Conservation (phyloP, 2,113 vertebrate genomes). For the Chascanopsetta lugubris region DNA sequence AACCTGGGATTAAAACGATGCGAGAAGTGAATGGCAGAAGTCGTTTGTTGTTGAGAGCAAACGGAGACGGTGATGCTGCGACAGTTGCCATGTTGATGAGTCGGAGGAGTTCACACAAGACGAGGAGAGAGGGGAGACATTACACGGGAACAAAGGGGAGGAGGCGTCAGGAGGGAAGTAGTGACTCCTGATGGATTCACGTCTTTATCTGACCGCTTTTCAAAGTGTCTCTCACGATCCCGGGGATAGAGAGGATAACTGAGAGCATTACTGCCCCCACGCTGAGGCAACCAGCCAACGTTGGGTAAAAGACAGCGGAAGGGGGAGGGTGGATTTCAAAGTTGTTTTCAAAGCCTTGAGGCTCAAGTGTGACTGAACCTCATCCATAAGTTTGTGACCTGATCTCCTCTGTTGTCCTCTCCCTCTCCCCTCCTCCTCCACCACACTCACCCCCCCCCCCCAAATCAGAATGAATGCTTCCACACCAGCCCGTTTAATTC, state of each 20-base stretch:
- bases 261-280: constrained; percentile 2
- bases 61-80: too few relatives aligned
- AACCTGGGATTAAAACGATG: too few relatives aligned
- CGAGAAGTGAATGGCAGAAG: too few relatives aligned
- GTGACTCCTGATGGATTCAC: neutral
- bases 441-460: constrained; percentile 13
- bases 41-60: too few relatives aligned
- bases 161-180: too few relatives aligned
- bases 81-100: constrained; percentile 31
- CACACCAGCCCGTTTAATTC: constrained; percentile 22
- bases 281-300: neutral
- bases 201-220: constrained; percentile 33
- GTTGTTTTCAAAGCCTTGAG: constrained; percentile 1
- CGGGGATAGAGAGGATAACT: constrained; percentile 25
- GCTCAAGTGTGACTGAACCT: constrained; percentile 16
- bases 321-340: constrained; percentile 6
- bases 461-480: constrained; percentile 30
- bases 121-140: neutral
- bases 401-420: too few relatives aligned
- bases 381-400: constrained; percentile 20
- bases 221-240: constrained; percentile 21
- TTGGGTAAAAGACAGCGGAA: neutral
- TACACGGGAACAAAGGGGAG: neutral
- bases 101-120: neutral
- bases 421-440: neutral